phyloP scores from a whole-genome alignment of 2,113 vertebrate species.

The Microtus oregoni region DNA sequence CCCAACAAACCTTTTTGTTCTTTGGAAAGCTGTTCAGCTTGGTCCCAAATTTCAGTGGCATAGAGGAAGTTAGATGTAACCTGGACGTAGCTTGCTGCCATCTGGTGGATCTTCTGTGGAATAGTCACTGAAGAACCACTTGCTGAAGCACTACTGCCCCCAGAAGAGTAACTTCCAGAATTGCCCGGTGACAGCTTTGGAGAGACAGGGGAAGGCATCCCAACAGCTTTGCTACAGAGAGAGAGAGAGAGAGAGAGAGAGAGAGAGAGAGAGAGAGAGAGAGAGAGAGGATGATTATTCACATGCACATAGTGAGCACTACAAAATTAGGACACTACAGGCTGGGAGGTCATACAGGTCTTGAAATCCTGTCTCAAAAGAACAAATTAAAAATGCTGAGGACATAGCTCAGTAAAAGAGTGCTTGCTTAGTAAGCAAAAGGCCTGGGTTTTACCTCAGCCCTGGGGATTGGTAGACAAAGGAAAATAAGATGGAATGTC shows the following conservation, averaged over 20 bases:
- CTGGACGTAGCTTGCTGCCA: conserved; percentile 99
- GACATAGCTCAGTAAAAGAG: not conserved
- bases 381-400: not conserved
- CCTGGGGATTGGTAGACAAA: not conserved
- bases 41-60: conserved; percentile 99
- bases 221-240: conserved; percentile 92
- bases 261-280: not conserved
- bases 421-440: not conserved
- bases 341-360: not conserved
- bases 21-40: conserved; percentile 97
- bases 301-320: not conserved
- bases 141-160: conserved; percentile 92
- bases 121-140: conserved; percentile 97
- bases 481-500: not conserved
- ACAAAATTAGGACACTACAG: not conserved
- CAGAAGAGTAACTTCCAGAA: conserved; percentile 93
- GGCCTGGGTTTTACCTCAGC: not conserved
- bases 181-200: conserved; percentile 98
- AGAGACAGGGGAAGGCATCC: conserved; percentile 98
- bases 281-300: conserved; percentile 23
- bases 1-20: conserved; percentile 96
- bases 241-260: not conserved
- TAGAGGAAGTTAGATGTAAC: conserved; percentile 99
- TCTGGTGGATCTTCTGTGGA: conserved; percentile 99
- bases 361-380: not conserved